These are phyloP conservation scores for Gephyroberyx darwinii DNA, from an alignment of 2,797 vertebrate genomes.

Conservation along the genomic window DNA sequence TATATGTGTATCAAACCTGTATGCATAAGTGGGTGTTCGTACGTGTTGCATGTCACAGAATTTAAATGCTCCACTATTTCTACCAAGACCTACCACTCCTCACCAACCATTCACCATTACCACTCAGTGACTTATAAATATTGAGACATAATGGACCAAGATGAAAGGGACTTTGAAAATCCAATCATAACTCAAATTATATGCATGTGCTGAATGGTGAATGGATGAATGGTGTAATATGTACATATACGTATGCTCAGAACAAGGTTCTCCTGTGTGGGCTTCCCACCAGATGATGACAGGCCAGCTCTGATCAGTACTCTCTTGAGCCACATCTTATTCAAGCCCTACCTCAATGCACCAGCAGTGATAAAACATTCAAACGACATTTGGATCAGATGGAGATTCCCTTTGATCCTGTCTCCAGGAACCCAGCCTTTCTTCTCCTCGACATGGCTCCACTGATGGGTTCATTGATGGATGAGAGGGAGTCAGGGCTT, in stretches of 20 bases:
- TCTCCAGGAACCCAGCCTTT: slow-evolving; percentile 27
- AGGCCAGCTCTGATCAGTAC: slow-evolving; percentile 30
- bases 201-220: slow-evolving; percentile 2
- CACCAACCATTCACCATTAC: background rate
- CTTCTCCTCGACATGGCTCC: slow-evolving; percentile 40
- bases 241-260: background rate
- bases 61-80: no score
- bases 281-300: slow-evolving; percentile 27
- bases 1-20: background rate
- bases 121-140: slow-evolving; percentile 29
- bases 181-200: background rate
- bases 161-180: slow-evolving; percentile 17
- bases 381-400: slow-evolving; percentile 64
- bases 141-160: slow-evolving; percentile 2
- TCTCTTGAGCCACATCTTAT: slow-evolving; percentile 39
- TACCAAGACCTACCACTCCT: background rate
- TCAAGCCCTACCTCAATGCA: slow-evolving; percentile 25
- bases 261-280: background rate
- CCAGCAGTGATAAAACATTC: slow-evolving; percentile 55
- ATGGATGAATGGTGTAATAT: slow-evolving; percentile 10
- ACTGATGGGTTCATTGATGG: slow-evolving; percentile 52
- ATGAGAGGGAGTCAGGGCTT: slow-evolving; percentile 50
- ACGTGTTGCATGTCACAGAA: no score
- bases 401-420: slow-evolving; percentile 66
- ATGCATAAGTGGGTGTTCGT: background rate